phyloP scores from a whole-genome alignment of 2,113 vertebrate genomes.

The Atrichornis clamosus region DNA sequence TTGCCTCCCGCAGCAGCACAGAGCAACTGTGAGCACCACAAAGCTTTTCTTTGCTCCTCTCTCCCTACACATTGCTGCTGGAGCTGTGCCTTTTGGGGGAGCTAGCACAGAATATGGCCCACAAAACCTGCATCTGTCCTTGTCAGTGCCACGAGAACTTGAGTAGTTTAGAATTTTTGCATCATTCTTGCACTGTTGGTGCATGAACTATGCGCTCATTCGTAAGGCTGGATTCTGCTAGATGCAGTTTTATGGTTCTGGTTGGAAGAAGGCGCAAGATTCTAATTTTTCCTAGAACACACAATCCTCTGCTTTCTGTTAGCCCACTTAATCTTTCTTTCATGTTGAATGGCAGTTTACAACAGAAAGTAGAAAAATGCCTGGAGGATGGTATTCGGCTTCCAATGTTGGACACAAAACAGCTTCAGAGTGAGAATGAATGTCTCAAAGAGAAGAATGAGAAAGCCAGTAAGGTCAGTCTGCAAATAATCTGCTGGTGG shows the following conservation, averaged over 20 bases:
- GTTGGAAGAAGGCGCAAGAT: not conserved
- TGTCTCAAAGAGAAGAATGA: slow-evolving; percentile 81
- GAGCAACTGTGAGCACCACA: not conserved
- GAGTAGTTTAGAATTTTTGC: not conserved
- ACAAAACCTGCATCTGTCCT: not conserved
- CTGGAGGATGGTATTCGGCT: slow-evolving; percentile 91
- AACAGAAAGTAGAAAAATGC: slow-evolving; percentile 93
- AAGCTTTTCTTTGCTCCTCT: not conserved
- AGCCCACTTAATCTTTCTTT: not conserved
- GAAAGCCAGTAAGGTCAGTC: slow-evolving; percentile 81
- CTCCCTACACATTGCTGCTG: not conserved
- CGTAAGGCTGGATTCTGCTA: not conserved
- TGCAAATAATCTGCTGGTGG: not conserved
- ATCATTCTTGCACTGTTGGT: not conserved
- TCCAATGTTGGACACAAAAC: slow-evolving; percentile 89
- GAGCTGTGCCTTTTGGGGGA: not conserved
- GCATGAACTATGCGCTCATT: not conserved
- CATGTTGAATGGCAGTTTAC: slow-evolving; percentile 77
- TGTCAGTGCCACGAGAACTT: not conserved
- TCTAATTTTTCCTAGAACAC: not conserved
- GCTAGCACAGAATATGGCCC: not conserved
- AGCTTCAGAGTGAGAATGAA: slow-evolving; percentile 87
- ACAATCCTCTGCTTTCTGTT: not conserved
- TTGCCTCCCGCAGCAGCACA: not conserved
- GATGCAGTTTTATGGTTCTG: not conserved